These are phyloP conservation scores for Rosalia funebris DNA, from an alignment of 2,888 invertebrate genomes.

Conservation along the genomic window DNA sequence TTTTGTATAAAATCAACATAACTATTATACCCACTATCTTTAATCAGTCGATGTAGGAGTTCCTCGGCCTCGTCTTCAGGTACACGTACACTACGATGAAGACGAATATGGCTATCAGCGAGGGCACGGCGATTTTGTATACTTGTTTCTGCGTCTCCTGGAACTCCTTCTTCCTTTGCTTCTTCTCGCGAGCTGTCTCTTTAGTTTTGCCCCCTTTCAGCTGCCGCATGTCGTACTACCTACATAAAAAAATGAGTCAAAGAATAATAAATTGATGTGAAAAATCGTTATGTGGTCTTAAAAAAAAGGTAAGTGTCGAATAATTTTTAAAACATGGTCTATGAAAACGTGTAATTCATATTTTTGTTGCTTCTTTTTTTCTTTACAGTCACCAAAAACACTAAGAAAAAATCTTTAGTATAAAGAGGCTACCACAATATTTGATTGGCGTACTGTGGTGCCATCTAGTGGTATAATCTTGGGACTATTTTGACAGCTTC, in stretches of 20 bases:
- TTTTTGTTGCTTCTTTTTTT: no score
- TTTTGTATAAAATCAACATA: conserved; percentile 37
- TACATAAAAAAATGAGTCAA: not conserved
- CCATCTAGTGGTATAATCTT: not conserved
- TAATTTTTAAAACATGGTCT: no score
- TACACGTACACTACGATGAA: conserved; percentile 82
- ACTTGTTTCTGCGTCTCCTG: conserved; percentile 80
- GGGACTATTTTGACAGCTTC: not conserved
- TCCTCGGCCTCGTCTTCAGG: conserved; percentile 77
- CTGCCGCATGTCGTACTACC: conserved; percentile 73
- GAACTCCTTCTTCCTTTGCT: conserved; percentile 86
- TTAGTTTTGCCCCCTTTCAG: conserved; percentile 80
- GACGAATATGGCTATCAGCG: conserved; percentile 74
- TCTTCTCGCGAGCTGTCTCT: conserved; percentile 85
- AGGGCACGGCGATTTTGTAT: conserved; percentile 81
- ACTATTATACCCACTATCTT: conserved; percentile 20
- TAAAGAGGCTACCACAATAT: not conserved
- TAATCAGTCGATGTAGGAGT: conserved; percentile 48
- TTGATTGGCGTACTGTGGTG: not conserved
- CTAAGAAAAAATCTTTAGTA: not conserved
- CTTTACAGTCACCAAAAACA: not conserved
- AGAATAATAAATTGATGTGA: no score
- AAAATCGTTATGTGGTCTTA: no score
- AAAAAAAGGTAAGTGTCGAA: not conserved
- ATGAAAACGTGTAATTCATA: no score